These are phyloP conservation scores for Clarias macrocephalus DNA, from an alignment of 2,113 vertebrate species.

Conservation along the genomic window DNA sequence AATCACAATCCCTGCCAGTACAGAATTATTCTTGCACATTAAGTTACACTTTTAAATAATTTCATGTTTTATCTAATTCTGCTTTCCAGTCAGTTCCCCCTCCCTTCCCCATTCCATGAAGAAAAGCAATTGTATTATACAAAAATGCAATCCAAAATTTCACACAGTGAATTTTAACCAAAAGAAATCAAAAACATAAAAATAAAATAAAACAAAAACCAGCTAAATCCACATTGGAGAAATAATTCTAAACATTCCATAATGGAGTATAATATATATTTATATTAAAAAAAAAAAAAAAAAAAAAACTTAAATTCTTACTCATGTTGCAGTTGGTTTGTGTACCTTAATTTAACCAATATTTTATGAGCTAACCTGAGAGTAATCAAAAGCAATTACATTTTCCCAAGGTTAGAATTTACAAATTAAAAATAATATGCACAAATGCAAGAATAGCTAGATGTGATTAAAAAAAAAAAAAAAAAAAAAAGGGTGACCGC, in stretches of 20 bases:
- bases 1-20: constrained; percentile 62
- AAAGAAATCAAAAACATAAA: constrained; percentile 55
- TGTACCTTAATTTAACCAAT: constrained; percentile 66
- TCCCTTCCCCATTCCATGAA: constrained; percentile 35
- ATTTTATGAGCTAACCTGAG: constrained; percentile 59
- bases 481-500: constrained; percentile 40
- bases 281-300: too few relatives aligned
- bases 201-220: constrained; percentile 35
- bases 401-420: constrained; percentile 54
- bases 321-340: constrained; percentile 54
- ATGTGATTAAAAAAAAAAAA: constrained; percentile 33
- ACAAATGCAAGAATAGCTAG: constrained; percentile 41
- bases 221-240: constrained; percentile 68
- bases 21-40: constrained; percentile 61
- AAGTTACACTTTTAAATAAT: constrained; percentile 59
- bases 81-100: constrained; percentile 55
- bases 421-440: constrained; percentile 34
- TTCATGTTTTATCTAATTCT: constrained; percentile 55
- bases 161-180: constrained; percentile 69
- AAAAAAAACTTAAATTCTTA: constrained; percentile 52
- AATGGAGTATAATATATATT: constrained; percentile 66
- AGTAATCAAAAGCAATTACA: constrained; percentile 59
- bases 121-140: constrained; percentile 67
- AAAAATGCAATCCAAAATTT: constrained; percentile 68
- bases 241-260: constrained; percentile 67